Evolutionary conservation across 2,888 invertebrate genomes (phyloP), one percentile per base, ranked within the genome.

Genomic region (Drosophila cognata): DNA sequence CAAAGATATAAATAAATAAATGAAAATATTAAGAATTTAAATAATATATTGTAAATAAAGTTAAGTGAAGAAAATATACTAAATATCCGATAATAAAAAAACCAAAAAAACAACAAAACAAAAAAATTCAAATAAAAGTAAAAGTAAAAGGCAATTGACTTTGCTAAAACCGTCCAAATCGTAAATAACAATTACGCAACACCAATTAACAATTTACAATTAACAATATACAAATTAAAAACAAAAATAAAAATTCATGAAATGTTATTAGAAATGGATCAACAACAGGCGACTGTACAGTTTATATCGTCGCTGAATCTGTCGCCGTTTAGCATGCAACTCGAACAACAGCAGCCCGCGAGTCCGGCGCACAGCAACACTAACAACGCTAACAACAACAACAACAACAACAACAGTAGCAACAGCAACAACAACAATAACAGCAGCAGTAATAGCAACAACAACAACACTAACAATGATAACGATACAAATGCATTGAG

Each of bases 251-350:
- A 66, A 75, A 67, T 80, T 70, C 69, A 82, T 77, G 81, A 82
- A 91, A 96, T 96, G 96, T 95, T 96, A 95, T 95, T 96, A 94
- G 95, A 96, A 94, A 97, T 97, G 97, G 97, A 97, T 94, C 97
- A 96, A 94, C 95, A 95, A 94, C 95, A 95, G 94, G 94, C 95
- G 86, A 94, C 95, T 94, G 96, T 96, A 94, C 95, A 97, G 94
- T 96, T 97, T 95, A 97, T 97, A 94, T 96, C 97, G 95, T 97
- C 97, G 94, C 95, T 97, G 92, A 97, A 96, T 94, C 97, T 97
- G 96, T 96, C 97, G 94, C 96, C 97, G 88, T 97, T 97, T 94
- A 96, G 96, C 92, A 94, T 96, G 94, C 95, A 95, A 91, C 94
- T 95, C 86, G 96, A 96, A 91, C 93, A 93, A 70, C 96, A 96